Evolutionary conservation across 2,113 vertebrate genomes (phyloP).

Genomic region (Leucosticte australis): DNA sequence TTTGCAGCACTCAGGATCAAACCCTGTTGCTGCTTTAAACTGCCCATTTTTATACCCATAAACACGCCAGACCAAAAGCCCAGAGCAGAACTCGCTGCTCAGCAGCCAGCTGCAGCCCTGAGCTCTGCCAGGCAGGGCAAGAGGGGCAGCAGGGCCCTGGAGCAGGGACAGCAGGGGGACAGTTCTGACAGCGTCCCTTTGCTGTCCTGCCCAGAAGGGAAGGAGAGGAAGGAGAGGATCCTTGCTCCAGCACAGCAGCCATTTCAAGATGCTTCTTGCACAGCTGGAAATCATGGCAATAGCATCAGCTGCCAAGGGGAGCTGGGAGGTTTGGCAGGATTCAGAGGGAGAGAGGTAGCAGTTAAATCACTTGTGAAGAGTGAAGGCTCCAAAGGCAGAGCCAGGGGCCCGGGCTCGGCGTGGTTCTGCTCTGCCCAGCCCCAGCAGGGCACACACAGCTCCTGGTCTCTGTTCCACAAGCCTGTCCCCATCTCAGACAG

Average conservation of each 20-base stretch:
- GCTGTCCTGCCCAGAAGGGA: not conserved
- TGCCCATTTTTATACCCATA: not conserved
- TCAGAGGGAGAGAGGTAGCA: not conserved
- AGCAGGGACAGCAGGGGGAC: not conserved
- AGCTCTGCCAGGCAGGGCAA: not conserved
- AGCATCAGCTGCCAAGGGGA: conserved; percentile 1
- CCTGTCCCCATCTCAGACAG: not conserved
- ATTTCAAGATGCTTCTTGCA: not conserved
- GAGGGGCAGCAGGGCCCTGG: not conserved
- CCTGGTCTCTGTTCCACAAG: not conserved
- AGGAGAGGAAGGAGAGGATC: not conserved
- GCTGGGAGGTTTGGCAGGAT: not conserved
- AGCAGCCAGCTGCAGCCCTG: not conserved
- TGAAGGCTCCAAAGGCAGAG: not conserved
- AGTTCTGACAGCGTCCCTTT: rapidly evolving
- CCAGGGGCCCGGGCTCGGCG: not conserved
- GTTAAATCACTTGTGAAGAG: not conserved
- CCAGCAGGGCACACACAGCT: not conserved
- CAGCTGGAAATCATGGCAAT: conserved; percentile 40
- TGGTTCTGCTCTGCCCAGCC: rapidly evolving
- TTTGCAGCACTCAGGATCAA: not conserved
- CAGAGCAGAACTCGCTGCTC: not conserved
- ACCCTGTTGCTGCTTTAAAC: not conserved
- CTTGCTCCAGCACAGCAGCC: not conserved
- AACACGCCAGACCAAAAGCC: not conserved